These are phyloP conservation scores for Metellina segmentata DNA, from an alignment of 2,888 invertebrate species.

Conservation along the genomic window DNA sequence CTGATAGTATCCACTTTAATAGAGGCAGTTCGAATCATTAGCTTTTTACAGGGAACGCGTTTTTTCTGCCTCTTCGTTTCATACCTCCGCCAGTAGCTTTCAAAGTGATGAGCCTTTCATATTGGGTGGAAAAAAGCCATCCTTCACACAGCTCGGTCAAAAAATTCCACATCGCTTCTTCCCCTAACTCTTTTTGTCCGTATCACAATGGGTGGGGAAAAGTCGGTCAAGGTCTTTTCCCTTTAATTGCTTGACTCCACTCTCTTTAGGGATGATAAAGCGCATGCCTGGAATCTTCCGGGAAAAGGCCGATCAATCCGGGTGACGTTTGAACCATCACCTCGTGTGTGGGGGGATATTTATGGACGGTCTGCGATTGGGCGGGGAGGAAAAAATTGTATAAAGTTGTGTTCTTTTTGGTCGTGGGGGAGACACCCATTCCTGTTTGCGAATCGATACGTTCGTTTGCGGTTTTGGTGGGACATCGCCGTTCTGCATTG, in stretches of 20 bases:
- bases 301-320: conserved; percentile 65
- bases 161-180: background rate
- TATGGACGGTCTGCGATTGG: background rate
- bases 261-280: conserved; percentile 16
- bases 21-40: no score
- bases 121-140: conserved; percentile 14
- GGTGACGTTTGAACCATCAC: background rate
- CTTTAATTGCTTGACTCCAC: conserved; percentile 33
- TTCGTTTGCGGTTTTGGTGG: background rate
- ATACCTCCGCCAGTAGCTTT: conserved; percentile 11
- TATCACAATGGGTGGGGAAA: conserved; percentile 58
- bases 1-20: no score
- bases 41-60: no score
- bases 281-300: conserved; percentile 50
- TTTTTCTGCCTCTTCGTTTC: background rate
- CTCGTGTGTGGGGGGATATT: background rate
- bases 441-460: background rate
- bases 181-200: conserved; percentile 36
- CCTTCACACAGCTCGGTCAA: background rate
- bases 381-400: conserved; percentile 8
- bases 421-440: background rate
- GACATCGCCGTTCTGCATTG: no score
- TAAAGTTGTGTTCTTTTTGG: background rate
- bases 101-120: conserved; percentile 44
- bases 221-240: conserved; percentile 69